A percentile compares a stretch with the other conserved stretches of the same genome.
Evolutionary conservation across 2,888 invertebrate species (phyloP).

Genomic region (Leucania comma): DNA sequence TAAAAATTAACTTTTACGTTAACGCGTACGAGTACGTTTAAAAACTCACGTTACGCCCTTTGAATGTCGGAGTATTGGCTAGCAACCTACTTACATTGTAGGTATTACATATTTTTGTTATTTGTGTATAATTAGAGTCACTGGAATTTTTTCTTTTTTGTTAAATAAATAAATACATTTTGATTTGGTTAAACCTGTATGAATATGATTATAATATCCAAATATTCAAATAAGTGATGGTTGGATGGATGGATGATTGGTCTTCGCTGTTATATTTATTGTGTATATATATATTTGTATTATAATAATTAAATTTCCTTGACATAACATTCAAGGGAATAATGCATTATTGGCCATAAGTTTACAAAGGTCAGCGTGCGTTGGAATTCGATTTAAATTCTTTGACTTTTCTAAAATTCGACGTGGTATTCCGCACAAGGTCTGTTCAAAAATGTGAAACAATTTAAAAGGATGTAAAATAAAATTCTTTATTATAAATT

Average conservation of each 20-base stretch:
- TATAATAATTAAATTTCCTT: constrained; percentile 18
- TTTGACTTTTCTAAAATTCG: constrained; percentile 25
- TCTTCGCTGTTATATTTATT: too few species aligned
- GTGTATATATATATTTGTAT: background rate
- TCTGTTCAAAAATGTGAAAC: constrained; percentile 25
- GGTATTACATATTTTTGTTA: too few species aligned
- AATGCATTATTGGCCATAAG: constrained; percentile 31
- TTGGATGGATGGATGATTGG: too few species aligned
- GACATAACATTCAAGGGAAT: constrained; percentile 28
- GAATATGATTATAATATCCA: background rate
- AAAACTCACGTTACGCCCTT: too few species aligned
- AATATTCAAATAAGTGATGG: too few species aligned
- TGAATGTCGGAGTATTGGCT: too few species aligned
- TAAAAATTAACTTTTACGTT: too few species aligned
- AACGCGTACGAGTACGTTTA: too few species aligned
- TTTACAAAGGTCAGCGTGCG: constrained; percentile 28
- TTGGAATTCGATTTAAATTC: constrained; percentile 28
- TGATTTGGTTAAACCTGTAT: background rate
- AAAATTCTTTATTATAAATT: constrained; percentile 23
- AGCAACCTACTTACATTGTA: too few species aligned
- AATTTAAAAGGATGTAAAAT: constrained; percentile 18
- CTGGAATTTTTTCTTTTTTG: too few species aligned
- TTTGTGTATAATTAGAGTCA: too few species aligned
- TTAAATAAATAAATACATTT: too few species aligned
- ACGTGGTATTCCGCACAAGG: constrained; percentile 34